These are phyloP conservation scores for Grus americana DNA, from an alignment of 2,113 vertebrate genomes.

Conservation along the genomic window DNA sequence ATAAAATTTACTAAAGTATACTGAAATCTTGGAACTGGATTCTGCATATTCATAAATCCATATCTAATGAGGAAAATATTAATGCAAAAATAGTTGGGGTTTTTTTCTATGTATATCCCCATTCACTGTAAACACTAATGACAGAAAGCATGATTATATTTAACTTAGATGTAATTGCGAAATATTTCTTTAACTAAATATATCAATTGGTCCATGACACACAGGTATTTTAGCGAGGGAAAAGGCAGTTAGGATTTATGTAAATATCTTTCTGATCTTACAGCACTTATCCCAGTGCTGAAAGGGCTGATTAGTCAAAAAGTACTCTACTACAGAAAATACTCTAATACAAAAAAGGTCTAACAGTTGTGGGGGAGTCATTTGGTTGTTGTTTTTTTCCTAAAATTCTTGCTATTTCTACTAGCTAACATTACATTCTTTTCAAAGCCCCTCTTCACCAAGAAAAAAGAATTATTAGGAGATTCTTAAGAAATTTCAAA, in stretches of 20 bases:
- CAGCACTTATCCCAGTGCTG: not conserved
- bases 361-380: fast-evolving
- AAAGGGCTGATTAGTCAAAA: not conserved
- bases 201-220: not conserved
- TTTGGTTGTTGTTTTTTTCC: not conserved
- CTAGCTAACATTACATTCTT: not conserved
- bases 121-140: not conserved
- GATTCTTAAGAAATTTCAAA: not conserved
- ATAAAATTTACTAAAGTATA: not conserved
- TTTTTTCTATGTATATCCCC: not conserved
- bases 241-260: not conserved
- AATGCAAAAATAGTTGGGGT: not conserved
- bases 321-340: not conserved
- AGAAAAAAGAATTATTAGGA: not conserved
- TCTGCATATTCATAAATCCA: not conserved
- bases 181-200: not conserved
- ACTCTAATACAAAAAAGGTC: not conserved
- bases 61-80: not conserved
- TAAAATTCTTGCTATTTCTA: not conserved
- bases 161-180: not conserved
- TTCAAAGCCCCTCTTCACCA: not conserved
- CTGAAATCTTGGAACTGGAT: not conserved
- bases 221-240: not conserved
- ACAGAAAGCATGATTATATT: not conserved
- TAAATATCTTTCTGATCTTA: not conserved